These are phyloP conservation scores for Phainopepla nitens DNA, from an alignment of 2,113 vertebrate species.

Conservation along the genomic window DNA sequence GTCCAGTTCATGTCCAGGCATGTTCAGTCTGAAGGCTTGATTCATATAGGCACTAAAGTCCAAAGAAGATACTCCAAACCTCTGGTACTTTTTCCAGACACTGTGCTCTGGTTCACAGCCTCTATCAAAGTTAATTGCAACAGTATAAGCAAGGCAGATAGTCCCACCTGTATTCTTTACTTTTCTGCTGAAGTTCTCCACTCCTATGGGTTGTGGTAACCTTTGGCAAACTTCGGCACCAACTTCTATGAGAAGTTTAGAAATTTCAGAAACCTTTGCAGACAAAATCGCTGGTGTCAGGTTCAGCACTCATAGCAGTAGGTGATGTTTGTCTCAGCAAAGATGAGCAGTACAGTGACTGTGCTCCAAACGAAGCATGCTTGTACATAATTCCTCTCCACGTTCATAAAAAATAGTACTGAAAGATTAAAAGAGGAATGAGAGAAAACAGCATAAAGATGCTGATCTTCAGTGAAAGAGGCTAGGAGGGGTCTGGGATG, in stretches of 20 bases:
- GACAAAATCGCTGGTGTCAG: neutral
- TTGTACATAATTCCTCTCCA: neutral
- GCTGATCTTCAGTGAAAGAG: neutral
- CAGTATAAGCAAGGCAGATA: neutral
- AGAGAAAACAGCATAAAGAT: neutral
- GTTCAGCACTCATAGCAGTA: neutral
- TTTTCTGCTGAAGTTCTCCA: neutral
- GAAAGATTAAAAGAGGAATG: neutral
- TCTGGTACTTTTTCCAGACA: neutral
- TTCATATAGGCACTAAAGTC: neutral
- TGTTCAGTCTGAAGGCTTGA: neutral
- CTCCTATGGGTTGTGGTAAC: neutral
- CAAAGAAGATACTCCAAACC: neutral
- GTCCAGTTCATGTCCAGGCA: too few relatives aligned
- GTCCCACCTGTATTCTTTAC: neutral
- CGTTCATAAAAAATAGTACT: neutral
- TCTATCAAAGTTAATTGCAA: neutral
- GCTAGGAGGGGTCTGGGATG: neutral
- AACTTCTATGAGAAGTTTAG: neutral
- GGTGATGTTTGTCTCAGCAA: neutral
- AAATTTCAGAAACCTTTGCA: neutral
- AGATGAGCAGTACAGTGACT: neutral
- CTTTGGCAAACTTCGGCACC: neutral
- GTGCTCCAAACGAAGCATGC: accelerated
- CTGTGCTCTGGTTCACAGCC: neutral